These are phyloP conservation scores for Theocolax elegans DNA, from an alignment of 1,140 invertebrate species.

Conservation along the genomic window DNA sequence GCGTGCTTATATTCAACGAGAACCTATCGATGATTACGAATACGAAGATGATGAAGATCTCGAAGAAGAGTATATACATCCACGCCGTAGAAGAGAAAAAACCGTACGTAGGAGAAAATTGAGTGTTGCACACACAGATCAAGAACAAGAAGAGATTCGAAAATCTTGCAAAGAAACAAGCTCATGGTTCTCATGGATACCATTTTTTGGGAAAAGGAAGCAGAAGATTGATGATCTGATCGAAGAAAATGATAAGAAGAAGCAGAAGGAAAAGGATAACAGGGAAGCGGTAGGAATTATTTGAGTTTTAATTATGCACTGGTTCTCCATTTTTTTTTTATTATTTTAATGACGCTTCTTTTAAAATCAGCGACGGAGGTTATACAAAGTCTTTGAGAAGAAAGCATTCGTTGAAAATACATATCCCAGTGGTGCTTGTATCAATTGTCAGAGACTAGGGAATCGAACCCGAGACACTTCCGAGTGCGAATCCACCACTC, in stretches of 20 bases:
- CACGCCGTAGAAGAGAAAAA: slow-evolving; percentile 26
- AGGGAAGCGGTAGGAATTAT: slow-evolving; percentile 19
- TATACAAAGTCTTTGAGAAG: no score
- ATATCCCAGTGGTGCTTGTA: no score
- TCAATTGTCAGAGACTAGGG: no score
- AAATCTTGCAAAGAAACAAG: slow-evolving; percentile 11
- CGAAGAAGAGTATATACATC: slow-evolving; percentile 15
- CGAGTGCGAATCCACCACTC: no score
- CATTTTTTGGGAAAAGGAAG: slow-evolving; percentile 50
- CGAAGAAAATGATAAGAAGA: slow-evolving; percentile 34
- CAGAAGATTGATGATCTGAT: slow-evolving; percentile 42
- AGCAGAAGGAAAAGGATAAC: slow-evolving; percentile 29
- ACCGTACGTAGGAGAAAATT: slow-evolving; percentile 43
- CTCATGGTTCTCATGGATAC: slow-evolving; percentile 58
- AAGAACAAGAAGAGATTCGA: slow-evolving; percentile 39
- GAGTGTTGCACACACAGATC: slow-evolving; percentile 38
- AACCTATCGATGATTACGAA: slow-evolving; percentile 45
- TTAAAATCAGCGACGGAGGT: no score
- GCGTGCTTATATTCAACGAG: slow-evolving; percentile 47
- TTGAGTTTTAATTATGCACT: no score
- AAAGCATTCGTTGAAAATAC: no score
- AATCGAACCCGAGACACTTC: no score
- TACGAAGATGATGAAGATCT: slow-evolving; percentile 46
- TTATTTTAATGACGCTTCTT: no score
- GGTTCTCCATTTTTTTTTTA: no score